Evolutionary conservation across 2,113 vertebrate genomes (phyloP).

Genomic region (Pollachius pollachius): DNA sequence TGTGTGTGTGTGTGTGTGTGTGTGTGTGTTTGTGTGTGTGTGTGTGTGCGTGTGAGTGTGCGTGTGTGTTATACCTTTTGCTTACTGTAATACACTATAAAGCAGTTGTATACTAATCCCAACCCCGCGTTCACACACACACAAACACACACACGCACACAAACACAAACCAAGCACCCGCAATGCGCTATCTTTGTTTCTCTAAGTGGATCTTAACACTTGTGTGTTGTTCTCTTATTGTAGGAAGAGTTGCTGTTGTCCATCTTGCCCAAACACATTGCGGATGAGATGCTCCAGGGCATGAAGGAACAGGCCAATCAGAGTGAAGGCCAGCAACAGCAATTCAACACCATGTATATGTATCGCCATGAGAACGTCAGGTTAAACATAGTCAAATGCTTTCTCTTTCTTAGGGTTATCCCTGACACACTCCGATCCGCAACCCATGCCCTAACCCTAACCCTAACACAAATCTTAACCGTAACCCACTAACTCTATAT

Average conservation of each 20-base stretch:
- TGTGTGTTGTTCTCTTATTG: neutral
- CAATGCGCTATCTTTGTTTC: neutral
- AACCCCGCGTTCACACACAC: neutral
- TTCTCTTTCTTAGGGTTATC: no score
- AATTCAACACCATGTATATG: constrained; percentile 99
- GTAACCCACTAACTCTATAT: no score
- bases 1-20: no score
- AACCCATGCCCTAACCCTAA: no score
- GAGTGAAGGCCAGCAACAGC: constrained; percentile 90
- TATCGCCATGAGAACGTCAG: constrained; percentile 96
- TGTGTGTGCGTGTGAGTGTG: neutral
- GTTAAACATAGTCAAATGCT: constrained; percentile 55
- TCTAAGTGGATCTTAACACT: neutral
- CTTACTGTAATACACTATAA: no score
- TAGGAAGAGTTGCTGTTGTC: constrained; percentile 93
- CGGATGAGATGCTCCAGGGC: constrained; percentile 94
- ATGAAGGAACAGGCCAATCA: constrained; percentile 91
- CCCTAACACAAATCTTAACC: no score
- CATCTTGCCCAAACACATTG: constrained; percentile 95
- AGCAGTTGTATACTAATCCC: no score
- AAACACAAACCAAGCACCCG: neutral
- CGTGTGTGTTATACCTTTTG: neutral
- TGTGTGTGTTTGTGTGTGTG: no score
- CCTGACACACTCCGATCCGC: no score
- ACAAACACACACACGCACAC: neutral